Evolutionary conservation across 1,140 invertebrate species (phyloP).

Genomic region (Drosophila littoralis): DNA sequence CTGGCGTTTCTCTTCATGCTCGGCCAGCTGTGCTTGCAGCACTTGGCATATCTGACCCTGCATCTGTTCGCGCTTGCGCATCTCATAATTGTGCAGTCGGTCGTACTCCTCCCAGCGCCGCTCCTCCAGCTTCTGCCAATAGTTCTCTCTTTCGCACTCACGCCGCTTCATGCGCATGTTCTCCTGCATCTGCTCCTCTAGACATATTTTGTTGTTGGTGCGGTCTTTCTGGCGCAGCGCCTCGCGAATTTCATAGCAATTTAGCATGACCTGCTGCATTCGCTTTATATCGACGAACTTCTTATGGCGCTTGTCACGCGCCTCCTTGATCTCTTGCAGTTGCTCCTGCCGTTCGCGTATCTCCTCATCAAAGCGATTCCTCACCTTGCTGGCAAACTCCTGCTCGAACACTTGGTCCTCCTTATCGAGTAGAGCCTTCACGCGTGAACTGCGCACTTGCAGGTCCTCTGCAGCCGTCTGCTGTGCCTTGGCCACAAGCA

Average conservation of each 20-base stretch:
- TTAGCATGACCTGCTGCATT: constrained; percentile 66
- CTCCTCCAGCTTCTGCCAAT: constrained; percentile 63
- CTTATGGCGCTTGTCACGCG: constrained; percentile 42
- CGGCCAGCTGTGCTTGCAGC: constrained; percentile 53
- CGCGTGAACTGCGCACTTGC: constrained; percentile 37
- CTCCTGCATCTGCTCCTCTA: constrained; percentile 73
- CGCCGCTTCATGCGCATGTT: constrained; percentile 52
- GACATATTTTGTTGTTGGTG: constrained; percentile 55
- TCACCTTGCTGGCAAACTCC: constrained; percentile 73
- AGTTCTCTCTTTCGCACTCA: constrained; percentile 57
- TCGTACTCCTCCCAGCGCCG: constrained; percentile 61
- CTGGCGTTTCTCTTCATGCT: constrained; percentile 50
- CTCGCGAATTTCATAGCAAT: constrained; percentile 78
- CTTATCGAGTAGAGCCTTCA: constrained; percentile 60
- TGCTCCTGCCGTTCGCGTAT: constrained; percentile 66
- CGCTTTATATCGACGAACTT: constrained; percentile 62
- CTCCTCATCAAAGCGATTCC: constrained; percentile 67
- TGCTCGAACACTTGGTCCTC: constrained; percentile 72
- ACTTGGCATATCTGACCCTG: constrained; percentile 49
- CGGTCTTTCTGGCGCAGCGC: constrained; percentile 58
- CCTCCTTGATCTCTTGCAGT: constrained; percentile 61
- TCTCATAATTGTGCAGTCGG: constrained; percentile 42
- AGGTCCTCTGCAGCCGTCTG: constrained; percentile 55
- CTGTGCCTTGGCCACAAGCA: constrained; percentile 63
- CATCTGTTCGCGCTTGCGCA: constrained; percentile 37